Conservation (phyloP, 2,797 vertebrate species). For the Hemibagrus guttatus region DNA sequence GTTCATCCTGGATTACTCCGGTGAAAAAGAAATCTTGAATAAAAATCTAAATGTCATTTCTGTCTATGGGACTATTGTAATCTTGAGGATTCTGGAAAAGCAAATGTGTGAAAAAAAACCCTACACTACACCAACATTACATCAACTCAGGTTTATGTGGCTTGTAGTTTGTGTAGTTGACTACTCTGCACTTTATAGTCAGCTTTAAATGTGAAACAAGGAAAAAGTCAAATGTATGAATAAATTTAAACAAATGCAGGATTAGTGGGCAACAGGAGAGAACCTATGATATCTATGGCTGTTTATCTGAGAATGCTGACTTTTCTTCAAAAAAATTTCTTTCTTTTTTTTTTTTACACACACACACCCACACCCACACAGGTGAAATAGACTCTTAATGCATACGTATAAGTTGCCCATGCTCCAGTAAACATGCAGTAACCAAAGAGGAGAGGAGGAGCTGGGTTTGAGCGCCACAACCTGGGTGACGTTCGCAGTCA, state of each 20-base stretch:
- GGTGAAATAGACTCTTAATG: background rate
- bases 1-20: constrained; percentile 53
- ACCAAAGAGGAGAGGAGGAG: constrained; percentile 51
- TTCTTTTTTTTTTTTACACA: background rate
- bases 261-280: no score
- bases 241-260: background rate
- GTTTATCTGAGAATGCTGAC: background rate
- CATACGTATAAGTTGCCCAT: background rate
- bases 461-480: constrained; percentile 41
- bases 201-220: background rate
- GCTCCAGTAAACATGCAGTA: background rate
- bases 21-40: background rate
- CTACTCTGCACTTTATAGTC: background rate
- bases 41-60: background rate
- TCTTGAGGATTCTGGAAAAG: background rate
- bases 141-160: background rate
- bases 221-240: background rate
- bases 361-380: background rate
- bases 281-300: background rate
- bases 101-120: background rate
- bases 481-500: constrained; percentile 45
- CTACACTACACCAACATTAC: background rate
- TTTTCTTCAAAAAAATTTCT: background rate
- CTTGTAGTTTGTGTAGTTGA: background rate
- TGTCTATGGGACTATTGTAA: background rate